These are phyloP conservation scores for Fragum fragum DNA, from an alignment of 2,888 invertebrate genomes.

Conservation along the genomic window DNA sequence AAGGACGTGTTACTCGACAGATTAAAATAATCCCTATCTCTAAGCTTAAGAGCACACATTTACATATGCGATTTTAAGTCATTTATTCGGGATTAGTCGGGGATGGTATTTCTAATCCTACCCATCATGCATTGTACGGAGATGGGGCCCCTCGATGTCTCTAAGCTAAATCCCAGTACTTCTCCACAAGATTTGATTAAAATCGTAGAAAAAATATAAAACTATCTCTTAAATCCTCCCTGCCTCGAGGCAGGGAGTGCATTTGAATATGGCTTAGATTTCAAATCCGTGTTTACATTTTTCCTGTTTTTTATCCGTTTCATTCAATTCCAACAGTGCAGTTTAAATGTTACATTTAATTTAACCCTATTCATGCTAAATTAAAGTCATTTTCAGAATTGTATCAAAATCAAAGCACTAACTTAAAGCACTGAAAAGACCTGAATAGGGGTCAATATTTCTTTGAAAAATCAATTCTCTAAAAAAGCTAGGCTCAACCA, in stretches of 20 bases:
- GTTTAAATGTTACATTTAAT: neutral
- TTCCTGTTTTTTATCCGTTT: neutral
- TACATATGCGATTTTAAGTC: conserved; percentile 62
- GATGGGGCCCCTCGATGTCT: conserved; percentile 38
- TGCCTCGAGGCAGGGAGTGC: conserved; percentile 3
- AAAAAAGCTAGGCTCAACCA: too few species aligned
- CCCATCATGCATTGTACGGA: conserved; percentile 31
- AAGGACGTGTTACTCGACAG: conserved; percentile 40
- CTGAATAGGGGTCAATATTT: too few species aligned
- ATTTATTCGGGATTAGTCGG: conserved; percentile 52
- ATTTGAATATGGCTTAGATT: conserved; percentile 17
- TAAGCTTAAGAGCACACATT: conserved; percentile 58
- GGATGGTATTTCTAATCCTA: conserved; percentile 41
- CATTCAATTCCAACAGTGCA: neutral
- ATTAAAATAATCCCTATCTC: conserved; percentile 57
- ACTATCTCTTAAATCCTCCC: conserved; percentile 7
- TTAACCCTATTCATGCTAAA: too few species aligned
- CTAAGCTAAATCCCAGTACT: conserved; percentile 31
- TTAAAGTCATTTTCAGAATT: too few species aligned
- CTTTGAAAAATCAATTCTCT: too few species aligned
- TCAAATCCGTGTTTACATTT: conserved; percentile 17
- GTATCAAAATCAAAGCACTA: too few species aligned
- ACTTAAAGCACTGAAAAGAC: too few species aligned
- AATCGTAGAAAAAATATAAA: conserved; percentile 20
- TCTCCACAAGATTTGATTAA: conserved; percentile 29